Evolutionary conservation across 2,113 vertebrate genomes (phyloP), one percentile per base, ranked within the genome.

Genomic region (Erinaceus europaeus): DNA sequence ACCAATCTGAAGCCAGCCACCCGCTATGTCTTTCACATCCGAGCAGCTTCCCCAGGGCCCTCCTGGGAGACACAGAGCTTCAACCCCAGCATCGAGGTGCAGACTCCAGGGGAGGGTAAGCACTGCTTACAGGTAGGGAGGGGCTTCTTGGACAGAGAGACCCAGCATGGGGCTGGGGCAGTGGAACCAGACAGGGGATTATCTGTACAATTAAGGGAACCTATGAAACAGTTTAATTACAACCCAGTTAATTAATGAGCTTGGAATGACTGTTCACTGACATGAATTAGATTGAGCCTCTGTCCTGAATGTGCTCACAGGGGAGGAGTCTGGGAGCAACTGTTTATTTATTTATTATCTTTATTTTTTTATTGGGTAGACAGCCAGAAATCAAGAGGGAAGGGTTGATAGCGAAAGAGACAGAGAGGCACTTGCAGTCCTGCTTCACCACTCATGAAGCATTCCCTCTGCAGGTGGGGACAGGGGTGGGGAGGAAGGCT

Each of bases 1-100:
- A 97, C 98, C 96, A 99, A 99, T 96, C 97, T 99, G 90, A 99
- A 99, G 91, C 98, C 99, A 0, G 98, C 98, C 32, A 99, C 99
- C 57, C 97, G 98, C 87, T 99, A 99, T 34, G 96, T 99, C 91
- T 99, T 99, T 97, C 98, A 99, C 95, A 98, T 99, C 96, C 97
- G 98, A 46, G 97, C 97, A 0, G 97, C 98, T 92, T 98, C 97
- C 38, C 97, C 92, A 0, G 89, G 91, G 52, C 94, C 92, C 15
- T 97, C 97, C 0, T 74, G 95, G 27, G 98, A 99, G 92, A 98
- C 98, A 0, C 98, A 98, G 29, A 98, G 92, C 59, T 98, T 97
- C 97, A 98, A 97, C 84, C 92, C 98, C 6, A 98, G 98, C 83
- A 98, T 99, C 65, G 99, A 99, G 96, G 98, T 99, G 91, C 98